A percentile compares a stretch with the other conserved stretches of the same genome.
Conservation (phyloP, 2,888 invertebrate species). For the Osedax frankpressi region DNA sequence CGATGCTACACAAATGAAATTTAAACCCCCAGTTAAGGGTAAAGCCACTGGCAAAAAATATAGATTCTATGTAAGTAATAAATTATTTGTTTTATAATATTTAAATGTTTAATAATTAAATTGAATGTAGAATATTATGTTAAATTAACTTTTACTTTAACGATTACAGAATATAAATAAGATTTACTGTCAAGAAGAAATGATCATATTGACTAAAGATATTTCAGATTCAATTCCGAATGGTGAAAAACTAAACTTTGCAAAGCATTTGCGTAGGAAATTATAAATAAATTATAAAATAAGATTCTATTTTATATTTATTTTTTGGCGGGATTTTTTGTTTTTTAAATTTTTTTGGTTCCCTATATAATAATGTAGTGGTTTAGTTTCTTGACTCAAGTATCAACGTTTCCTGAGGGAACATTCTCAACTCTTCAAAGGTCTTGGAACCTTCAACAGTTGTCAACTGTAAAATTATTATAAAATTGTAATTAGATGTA, state of each 20-base stretch:
- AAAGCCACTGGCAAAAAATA: not conserved
- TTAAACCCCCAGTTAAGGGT: not conserved
- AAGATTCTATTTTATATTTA: too few relatives aligned
- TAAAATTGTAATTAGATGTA: too few relatives aligned
- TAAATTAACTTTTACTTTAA: too few relatives aligned
- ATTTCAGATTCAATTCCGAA: not conserved
- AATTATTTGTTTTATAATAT: too few relatives aligned
- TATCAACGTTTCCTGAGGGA: constrained; percentile 84
- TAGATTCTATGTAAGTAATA: not conserved
- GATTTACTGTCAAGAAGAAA: not conserved
- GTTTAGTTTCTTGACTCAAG: constrained; percentile 58
- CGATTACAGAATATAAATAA: not conserved
- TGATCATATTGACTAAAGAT: not conserved
- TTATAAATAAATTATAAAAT: not conserved
- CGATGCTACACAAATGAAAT: not conserved
- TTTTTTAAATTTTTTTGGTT: not conserved
- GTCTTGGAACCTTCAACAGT: constrained; percentile 63
- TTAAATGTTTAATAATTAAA: too few relatives aligned
- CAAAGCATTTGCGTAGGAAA: not conserved
- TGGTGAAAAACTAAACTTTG: not conserved
- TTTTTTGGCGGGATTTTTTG: not conserved
- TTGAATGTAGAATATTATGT: too few relatives aligned
- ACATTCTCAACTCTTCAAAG: constrained; percentile 69
- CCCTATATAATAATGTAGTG: not conserved
- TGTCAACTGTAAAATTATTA: constrained; percentile 63